A percentile compares a stretch with the other conserved stretches of the same genome.
These are phyloP conservation scores for Rhinoptilus africanus DNA, from an alignment of 2,113 vertebrate genomes.

Conservation along the genomic window DNA sequence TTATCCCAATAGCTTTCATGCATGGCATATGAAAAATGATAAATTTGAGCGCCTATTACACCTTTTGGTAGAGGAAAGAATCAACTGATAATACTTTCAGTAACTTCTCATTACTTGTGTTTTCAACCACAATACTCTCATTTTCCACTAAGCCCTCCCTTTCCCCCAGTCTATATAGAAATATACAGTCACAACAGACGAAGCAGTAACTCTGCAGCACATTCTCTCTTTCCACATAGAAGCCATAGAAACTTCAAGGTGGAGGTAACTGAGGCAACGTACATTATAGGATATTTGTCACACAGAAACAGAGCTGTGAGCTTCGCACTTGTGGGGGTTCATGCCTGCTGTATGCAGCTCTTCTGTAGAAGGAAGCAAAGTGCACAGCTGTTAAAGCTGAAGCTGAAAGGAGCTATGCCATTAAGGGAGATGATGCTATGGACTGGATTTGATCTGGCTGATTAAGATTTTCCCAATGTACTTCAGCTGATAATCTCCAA, in stretches of 20 bases:
- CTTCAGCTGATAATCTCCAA: background rate
- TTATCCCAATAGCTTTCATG: conserved; percentile 12
- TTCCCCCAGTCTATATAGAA: background rate
- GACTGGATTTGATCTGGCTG: background rate
- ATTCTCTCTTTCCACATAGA: background rate
- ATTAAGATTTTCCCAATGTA: background rate
- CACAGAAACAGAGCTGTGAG: background rate
- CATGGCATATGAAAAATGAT: background rate
- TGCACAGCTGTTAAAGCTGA: background rate
- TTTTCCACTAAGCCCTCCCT: background rate
- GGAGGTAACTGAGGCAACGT: background rate
- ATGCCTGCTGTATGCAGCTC: background rate
- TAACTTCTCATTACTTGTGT: background rate
- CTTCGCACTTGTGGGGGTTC: background rate
- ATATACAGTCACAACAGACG: background rate
- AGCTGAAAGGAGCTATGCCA: background rate
- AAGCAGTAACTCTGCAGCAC: background rate
- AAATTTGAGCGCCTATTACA: background rate
- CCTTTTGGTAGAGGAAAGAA: background rate
- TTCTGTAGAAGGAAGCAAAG: background rate
- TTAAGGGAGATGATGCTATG: background rate
- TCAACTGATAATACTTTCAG: background rate
- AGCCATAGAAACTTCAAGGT: background rate
- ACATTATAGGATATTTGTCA: accelerated
- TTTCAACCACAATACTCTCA: background rate